Evolutionary conservation across 2,113 vertebrate genomes (phyloP), one percentile per base, ranked within the genome.

Genomic region (Psilopsiagon aymara): DNA sequence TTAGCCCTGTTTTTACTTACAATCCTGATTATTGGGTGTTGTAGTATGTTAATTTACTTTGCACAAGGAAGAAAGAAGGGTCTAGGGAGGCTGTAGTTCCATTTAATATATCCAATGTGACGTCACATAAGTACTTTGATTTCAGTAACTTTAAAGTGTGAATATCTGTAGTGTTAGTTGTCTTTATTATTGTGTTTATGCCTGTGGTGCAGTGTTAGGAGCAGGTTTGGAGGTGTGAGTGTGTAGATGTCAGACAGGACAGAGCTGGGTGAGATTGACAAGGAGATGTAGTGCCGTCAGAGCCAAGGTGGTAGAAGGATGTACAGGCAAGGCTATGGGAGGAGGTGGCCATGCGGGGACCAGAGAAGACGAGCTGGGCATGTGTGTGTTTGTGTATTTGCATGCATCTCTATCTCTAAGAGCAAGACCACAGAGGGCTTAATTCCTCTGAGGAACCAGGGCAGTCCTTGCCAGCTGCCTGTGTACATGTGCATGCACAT

Each of bases 11-110:
- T 49, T 92, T 96, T 86, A 52, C 62, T 94, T 76, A 33, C 6
- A 46, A 13, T 87, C 13, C 20, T 82, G 47, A 73, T 94, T 92
- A 85, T 66, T 86, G n/a, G 31, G 64, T 88, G 25, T 29, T 82
- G 76, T 66, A 18, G 6, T 64, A 59, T 59, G 63, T 80, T 90
- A 85, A 95, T 80, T 75, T 67, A 43, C 47, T 83, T 71, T 74
- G 55, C 28, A 87, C 25, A 80, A 82, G 64, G 62, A 91, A 91
- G 4, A 90, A 80, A 35, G 27, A 80, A 77, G 8, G 10, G 33
- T 55, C 59, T 59, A 71, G 39, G 69, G 62, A 85, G 29, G 8
- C 11, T 39, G 73, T 5, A 28, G 19, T 17, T 90, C 52, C 86
- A 39, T 78, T 86, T 85, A 85, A 73, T 49, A 67, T 35, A 53